These are phyloP conservation scores for Polyommatus iphigenia DNA, from an alignment of 2,888 invertebrate species.

Conservation along the genomic window DNA sequence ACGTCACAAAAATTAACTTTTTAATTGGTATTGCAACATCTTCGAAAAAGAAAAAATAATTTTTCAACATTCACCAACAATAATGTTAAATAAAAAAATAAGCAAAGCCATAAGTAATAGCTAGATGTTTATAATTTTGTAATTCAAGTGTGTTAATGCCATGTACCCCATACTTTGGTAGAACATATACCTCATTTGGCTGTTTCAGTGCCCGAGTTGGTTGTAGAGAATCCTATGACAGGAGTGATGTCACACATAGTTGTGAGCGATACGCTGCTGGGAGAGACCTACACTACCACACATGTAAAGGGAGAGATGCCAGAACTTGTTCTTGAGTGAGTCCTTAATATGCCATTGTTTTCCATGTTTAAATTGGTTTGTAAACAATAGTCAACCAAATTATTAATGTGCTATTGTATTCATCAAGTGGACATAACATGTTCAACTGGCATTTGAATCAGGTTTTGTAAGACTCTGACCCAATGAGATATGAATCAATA, in stretches of 20 bases:
- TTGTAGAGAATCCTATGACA: constrained; percentile 52
- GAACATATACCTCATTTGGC: not conserved
- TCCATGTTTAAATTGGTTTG: not conserved
- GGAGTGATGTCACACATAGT: constrained; percentile 60
- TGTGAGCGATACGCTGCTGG: constrained; percentile 52
- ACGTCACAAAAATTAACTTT: too few relatives aligned
- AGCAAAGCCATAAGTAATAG: too few relatives aligned
- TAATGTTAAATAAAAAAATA: too few relatives aligned
- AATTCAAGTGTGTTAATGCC: too few relatives aligned
- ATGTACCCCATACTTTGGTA: not conserved
- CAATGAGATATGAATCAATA: too few relatives aligned
- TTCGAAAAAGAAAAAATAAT: too few relatives aligned
- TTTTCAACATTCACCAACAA: too few relatives aligned
- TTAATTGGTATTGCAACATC: too few relatives aligned
- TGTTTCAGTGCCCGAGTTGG: constrained; percentile 59
- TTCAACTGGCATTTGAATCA: not conserved
- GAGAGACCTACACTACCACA: constrained; percentile 39
- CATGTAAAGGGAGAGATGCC: constrained; percentile 49
- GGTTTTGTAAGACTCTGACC: not conserved
- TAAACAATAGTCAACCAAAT: not conserved
- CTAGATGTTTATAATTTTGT: too few relatives aligned
- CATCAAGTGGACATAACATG: not conserved
- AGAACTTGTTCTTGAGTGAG: constrained; percentile 56
- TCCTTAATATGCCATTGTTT: constrained; percentile 31
- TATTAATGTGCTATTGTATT: not conserved